Evolutionary conservation across 2,888 invertebrate genomes (phyloP), one percentile per base, ranked within the genome.

Genomic region (Volucella bombylans): DNA sequence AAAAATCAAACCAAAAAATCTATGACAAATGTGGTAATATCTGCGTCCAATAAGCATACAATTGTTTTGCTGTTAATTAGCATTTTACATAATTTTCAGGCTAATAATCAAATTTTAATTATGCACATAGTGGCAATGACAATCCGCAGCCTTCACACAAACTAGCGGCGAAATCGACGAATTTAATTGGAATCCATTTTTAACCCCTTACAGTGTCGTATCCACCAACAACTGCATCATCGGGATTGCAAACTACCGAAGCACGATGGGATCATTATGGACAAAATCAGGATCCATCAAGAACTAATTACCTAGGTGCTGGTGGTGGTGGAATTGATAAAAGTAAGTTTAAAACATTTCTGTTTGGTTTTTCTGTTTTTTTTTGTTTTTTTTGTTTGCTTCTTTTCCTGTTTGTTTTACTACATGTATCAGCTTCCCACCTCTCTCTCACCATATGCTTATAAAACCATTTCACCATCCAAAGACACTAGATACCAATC

Each of bases 401-500:
- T 49, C 52, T 59, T 57, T 59, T 15, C 57, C 15, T n/a, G 2
- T 11, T 39, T 11, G 0, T 45, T 18, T 38, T 12, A 18, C 47
- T 55, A 55, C 31, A 31, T 31, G 15, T 10, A 59, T 62, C 52
- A 57, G 54, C 47, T 47, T 61, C 68, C 57, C 72, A 72, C 67
- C 67, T 52, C 85, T 62, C 81, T 83, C 31, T 68, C 61, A 82
- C 68, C 41, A 64, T 31, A 62, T 57, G 45, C 52, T 76, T 65
- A 43, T 49, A 67, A 54, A 81, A 59, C 73, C 82, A 79, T 82
- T 82, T 80, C 78, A 82, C 78, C 69, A 76, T 87, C 85, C 82
- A 72, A 87, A 95, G 95, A 95, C 92, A 94, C 94, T 88, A 95
- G 95, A 91, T 95, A 95, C 92, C 95, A 95, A 92, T 95, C 95